Base-by-base conservation (phyloP, 2,888 invertebrate genomes). In the Acrobasis consociella region DNA sequence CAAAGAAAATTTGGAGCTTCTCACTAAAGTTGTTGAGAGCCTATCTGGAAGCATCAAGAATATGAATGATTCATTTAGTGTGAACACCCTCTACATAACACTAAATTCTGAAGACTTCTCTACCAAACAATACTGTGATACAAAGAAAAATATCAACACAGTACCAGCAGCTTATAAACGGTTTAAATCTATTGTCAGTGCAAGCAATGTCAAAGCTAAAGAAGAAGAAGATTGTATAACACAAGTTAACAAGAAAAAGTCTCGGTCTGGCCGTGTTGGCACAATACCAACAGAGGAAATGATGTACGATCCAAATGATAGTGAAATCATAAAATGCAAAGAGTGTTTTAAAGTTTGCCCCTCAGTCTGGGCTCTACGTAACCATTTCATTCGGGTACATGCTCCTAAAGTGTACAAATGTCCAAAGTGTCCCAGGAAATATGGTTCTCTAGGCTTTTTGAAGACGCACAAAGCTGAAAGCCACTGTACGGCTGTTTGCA, bases 331-430 rank as follows among this genome's bases (percentile, higher is more conserved):
- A 2, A 78, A 76, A 71, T 89, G 89, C 64, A 85, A 81, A 63
- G 74, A 68, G 8, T 90, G 90, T 64, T 64, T 75, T 0, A 85
- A 81, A 71, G 62, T 68, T 3, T 89, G 76, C 62, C 74, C 72
- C 1, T 71, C 78, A 13, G 64, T 76, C 46, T 73, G 73, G 17
- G 81, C 76, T 60, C 73, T 89, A 55, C 77, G 78, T 49, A 83
- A 72, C 51, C 90, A 89, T 69, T 86, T 69, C 46, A 73, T 83
- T 5, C 77, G 81, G 71, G 77, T 81, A 0, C 90, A 89, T 71
- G 82, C 82, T 8, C 80, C 84, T 3, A 87, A 86, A 66, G 64
- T 61, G 7, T 80, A 73, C 52, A 78, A 81, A 72, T 89, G 87
- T 65, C 52, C 72, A 0, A 74, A 82, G 60, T 87, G 86, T 58